phyloP scores from a whole-genome alignment of 2,113 vertebrate genomes.

The Indri indri region DNA sequence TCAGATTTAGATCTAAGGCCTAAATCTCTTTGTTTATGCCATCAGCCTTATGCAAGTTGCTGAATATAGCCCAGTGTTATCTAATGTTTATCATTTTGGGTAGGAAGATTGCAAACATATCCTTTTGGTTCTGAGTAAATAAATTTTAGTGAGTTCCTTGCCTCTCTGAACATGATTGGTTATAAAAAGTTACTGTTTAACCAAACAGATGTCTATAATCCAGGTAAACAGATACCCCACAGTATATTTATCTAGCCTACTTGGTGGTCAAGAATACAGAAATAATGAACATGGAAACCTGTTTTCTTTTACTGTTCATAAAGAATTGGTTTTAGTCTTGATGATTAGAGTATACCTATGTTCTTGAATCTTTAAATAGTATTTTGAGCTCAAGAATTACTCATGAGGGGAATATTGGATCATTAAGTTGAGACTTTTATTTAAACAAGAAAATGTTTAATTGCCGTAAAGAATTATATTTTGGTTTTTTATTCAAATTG shows the following conservation, averaged over 20 bases:
- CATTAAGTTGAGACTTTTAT: background rate
- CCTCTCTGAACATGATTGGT: background rate
- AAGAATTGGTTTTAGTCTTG: background rate
- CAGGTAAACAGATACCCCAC: background rate
- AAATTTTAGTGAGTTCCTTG: background rate
- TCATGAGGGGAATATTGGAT: background rate
- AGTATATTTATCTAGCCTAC: background rate
- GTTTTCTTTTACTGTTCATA: background rate
- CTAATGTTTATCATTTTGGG: background rate
- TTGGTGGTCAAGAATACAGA: background rate
- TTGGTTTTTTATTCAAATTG: background rate
- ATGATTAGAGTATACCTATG: background rate
- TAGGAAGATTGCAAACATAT: background rate
- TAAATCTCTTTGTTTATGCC: background rate
- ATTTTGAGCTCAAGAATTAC: background rate
- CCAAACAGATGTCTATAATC: background rate
- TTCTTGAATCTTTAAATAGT: conserved; percentile 30
- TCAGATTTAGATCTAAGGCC: background rate
- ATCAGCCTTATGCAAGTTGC: background rate
- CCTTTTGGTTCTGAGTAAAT: conserved; percentile 6
- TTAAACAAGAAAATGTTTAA: conserved; percentile 18
- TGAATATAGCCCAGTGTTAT: background rate
- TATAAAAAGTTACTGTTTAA: conserved; percentile 43
- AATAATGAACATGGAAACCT: background rate
- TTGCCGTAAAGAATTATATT: background rate